phyloP scores from a whole-genome alignment of 2,113 vertebrate genomes.

The Oryzias javanicus region DNA sequence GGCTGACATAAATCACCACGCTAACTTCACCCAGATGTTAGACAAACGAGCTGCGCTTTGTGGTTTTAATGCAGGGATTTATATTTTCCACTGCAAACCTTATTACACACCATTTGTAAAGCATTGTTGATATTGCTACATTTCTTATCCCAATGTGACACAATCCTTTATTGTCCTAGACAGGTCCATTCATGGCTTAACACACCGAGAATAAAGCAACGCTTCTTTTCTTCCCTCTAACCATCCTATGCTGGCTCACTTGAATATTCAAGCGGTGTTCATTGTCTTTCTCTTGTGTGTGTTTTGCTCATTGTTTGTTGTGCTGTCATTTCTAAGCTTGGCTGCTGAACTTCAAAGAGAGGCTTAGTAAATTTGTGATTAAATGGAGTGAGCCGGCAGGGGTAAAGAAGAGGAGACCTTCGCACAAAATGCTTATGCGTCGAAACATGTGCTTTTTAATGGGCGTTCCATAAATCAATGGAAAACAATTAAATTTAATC shows the following conservation, averaged over 20 bases:
- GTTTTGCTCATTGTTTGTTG: slow-evolving; percentile 78
- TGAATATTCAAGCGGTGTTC: slow-evolving; percentile 74
- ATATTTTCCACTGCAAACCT: slow-evolving; percentile 57
- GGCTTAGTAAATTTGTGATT: slow-evolving; percentile 68
- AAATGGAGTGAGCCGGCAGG: slow-evolving; percentile 58
- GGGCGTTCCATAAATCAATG: slow-evolving; percentile 73
- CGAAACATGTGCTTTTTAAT: slow-evolving; percentile 59
- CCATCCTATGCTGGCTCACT: slow-evolving; percentile 57
- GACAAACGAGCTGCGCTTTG: slow-evolving; percentile 40
- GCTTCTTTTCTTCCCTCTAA: slow-evolving; percentile 42
- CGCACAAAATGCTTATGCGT: slow-evolving; percentile 32
- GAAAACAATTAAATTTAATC: slow-evolving; percentile 72
- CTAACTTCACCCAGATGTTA: slow-evolving; percentile 46
- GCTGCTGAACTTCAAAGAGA: slow-evolving; percentile 73
- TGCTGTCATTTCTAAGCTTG: slow-evolving; percentile 69
- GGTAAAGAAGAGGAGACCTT: slow-evolving; percentile 8
- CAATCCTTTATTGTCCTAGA: slow-evolving; percentile 73
- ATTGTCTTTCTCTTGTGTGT: slow-evolving; percentile 62
- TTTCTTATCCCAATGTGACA: slow-evolving; percentile 65
- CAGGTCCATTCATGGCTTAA: slow-evolving; percentile 71
- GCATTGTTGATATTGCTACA: slow-evolving; percentile 66
- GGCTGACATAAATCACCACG: slow-evolving; percentile 44
- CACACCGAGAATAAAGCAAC: slow-evolving; percentile 73
- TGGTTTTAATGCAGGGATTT: slow-evolving; percentile 51
- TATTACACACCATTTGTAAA: slow-evolving; percentile 67